Conservation (phyloP, 2,888 invertebrate species). For the Augiades crinisus region DNA sequence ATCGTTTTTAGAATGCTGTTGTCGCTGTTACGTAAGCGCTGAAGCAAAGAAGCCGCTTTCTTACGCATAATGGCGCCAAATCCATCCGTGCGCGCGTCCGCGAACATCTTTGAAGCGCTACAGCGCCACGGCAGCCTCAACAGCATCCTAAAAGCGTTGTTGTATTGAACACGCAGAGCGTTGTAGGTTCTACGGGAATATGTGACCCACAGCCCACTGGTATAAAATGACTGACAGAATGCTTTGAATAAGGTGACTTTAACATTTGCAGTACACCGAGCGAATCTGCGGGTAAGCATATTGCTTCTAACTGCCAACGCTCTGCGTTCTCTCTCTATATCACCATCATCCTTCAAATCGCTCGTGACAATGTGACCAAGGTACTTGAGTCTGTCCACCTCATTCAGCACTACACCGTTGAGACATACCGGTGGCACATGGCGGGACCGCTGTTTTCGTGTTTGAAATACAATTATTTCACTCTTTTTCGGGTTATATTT, state of each 20-base stretch:
- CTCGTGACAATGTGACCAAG: conserved; percentile 1
- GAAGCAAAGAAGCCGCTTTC: neutral
- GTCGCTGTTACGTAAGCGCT: neutral
- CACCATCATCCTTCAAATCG: neutral
- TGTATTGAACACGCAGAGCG: neutral
- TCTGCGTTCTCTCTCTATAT: neutral
- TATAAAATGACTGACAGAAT: no score
- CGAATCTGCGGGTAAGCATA: conserved; percentile 1
- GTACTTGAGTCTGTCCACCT: neutral
- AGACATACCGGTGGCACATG: neutral
- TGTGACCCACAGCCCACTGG: no score
- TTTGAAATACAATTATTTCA: no score
- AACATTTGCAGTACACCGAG: neutral
- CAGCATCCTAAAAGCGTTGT: no score
- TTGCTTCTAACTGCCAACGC: neutral
- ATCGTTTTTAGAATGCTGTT: neutral
- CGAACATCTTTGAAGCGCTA: no score
- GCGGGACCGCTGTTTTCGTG: neutral
- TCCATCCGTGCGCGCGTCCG: no score
- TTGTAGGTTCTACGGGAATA: no score
- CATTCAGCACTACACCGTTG: neutral
- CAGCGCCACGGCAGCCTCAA: neutral
- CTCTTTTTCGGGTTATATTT: conserved; percentile 1
- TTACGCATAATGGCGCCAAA: neutral
- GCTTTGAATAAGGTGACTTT: no score